These are phyloP conservation scores for Antidorcas marsupialis DNA, from an alignment of 2,113 vertebrate species.

Conservation along the genomic window DNA sequence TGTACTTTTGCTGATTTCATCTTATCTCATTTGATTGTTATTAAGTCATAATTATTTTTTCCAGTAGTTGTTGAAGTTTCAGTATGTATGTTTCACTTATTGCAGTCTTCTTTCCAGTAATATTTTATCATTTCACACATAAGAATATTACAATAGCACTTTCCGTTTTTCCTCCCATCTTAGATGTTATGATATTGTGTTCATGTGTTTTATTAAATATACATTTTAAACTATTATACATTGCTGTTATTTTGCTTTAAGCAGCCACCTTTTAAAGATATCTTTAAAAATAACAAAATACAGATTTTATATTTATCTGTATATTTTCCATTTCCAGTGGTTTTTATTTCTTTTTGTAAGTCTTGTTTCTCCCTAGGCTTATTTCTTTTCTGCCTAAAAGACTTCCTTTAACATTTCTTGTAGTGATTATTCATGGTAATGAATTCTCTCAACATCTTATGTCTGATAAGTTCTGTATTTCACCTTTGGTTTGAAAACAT, in stretches of 20 bases:
- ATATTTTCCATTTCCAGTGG: background rate
- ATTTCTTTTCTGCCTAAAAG: background rate
- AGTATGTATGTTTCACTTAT: background rate
- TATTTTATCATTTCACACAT: background rate
- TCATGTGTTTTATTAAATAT: background rate
- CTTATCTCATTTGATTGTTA: background rate
- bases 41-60: background rate
- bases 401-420: background rate
- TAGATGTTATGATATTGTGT: background rate
- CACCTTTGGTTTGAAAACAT: background rate
- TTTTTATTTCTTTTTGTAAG: background rate
- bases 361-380: background rate
- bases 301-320: background rate
- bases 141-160: background rate
- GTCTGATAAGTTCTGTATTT: background rate
- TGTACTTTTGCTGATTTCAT: background rate
- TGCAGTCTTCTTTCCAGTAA: background rate
- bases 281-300: background rate
- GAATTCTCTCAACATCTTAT: background rate
- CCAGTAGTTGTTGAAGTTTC: background rate
- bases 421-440: background rate
- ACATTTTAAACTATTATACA: background rate
- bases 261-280: background rate
- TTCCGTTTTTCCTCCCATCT: background rate
- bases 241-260: background rate